A percentile compares a stretch with the other conserved stretches of the same genome.
phyloP scores from a whole-genome alignment of 2,797 vertebrate species.

The Liparis tanakae region DNA sequence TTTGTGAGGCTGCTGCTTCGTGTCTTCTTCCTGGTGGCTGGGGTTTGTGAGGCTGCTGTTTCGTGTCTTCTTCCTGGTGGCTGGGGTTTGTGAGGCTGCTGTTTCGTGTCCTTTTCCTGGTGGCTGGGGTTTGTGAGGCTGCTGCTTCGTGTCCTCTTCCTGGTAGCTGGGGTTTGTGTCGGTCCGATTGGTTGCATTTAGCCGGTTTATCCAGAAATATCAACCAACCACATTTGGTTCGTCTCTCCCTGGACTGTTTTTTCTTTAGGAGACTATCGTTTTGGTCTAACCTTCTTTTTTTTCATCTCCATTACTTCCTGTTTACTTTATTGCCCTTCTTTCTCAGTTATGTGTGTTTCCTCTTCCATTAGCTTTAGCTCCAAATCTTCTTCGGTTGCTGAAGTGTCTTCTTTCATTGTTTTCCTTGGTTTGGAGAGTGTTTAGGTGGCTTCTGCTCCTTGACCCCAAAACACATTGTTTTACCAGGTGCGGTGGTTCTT shows the following conservation, averaged over 20 bases:
- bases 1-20: too few relatives aligned
- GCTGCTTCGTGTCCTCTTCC: background rate
- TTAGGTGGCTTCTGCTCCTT: background rate
- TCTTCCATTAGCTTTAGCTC: background rate
- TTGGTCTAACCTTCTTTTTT: background rate
- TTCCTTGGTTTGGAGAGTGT: background rate
- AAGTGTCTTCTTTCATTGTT: background rate
- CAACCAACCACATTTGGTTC: background rate
- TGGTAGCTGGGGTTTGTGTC: too few relatives aligned
- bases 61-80: background rate
- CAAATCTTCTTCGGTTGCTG: background rate
- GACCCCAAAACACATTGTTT: background rate
- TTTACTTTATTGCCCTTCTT: background rate
- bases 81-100: background rate
- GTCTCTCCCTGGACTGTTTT: background rate
- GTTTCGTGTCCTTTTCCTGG: background rate
- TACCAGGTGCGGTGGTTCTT: background rate
- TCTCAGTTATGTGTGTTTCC: background rate
- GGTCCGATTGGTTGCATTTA: background rate
- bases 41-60: background rate
- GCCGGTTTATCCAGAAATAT: slow-evolving; percentile 3
- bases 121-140: background rate
- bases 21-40: background rate
- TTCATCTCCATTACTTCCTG: background rate
- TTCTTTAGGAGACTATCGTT: background rate